Evolutionary conservation across 2,888 invertebrate species (phyloP).

Genomic region (Andrena bicolor): DNA sequence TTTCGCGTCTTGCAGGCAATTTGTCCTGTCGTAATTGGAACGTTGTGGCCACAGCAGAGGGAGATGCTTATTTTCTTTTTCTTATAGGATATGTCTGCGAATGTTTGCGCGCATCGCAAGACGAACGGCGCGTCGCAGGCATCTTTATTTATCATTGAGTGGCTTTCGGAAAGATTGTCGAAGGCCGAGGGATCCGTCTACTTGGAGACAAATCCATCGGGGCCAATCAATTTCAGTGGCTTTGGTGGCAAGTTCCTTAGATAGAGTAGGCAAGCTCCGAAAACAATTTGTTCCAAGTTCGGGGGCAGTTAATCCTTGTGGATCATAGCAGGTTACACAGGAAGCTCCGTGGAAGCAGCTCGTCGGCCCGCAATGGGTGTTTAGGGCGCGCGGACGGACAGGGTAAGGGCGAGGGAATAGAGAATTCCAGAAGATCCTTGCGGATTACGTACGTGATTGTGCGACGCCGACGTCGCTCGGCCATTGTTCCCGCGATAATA

Average conservation of each 20-base stretch:
- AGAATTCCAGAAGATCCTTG: conserved; percentile 77
- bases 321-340: conserved; percentile 69
- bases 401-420: conserved; percentile 30
- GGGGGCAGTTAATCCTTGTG: conserved; percentile 69
- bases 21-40: conserved; percentile 44
- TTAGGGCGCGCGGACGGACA: conserved; percentile 30
- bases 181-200: neutral
- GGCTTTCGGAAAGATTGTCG: neutral
- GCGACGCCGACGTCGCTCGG: conserved; percentile 72
- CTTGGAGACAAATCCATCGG: neutral
- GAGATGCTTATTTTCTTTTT: conserved; percentile 12
- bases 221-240: neutral
- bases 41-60: neutral
- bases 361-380: conserved; percentile 43
- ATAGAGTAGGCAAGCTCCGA: conserved; percentile 15
- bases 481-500: conserved; percentile 79
- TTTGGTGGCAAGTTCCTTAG: neutral
- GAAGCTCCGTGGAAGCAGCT: conserved; percentile 57
- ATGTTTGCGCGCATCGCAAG: neutral
- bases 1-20: conserved; percentile 16
- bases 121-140: neutral
- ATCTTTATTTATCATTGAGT: neutral
- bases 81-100: neutral
- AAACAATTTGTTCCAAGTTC: conserved; percentile 69
- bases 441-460: conserved; percentile 80